Evolutionary conservation across 2,888 invertebrate genomes (phyloP), one percentile per base, ranked within the genome.

Genomic region (Metalampra italica): DNA sequence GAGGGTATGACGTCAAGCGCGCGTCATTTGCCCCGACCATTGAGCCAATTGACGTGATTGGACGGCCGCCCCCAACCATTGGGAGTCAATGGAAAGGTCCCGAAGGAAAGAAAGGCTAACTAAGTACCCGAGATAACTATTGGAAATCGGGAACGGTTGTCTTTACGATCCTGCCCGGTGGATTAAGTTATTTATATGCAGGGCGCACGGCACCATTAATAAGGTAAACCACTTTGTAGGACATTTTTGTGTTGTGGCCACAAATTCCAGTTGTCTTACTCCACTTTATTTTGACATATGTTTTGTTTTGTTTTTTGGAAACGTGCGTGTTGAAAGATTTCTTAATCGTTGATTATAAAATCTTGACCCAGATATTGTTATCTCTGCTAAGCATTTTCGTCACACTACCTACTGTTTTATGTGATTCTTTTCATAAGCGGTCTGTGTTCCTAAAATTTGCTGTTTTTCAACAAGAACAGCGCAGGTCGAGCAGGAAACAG

Each of bases 21-120:
- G 63, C 85, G 85, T 86, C 84, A 86, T 73, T 71, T 67, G 59
- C 60, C 64, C 58, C 60, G 70, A 68, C 78, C 74, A 81, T 83
- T 80, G 77, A 72, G 74, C 68, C 83, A 88, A 88, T 86, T 87
- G 86, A 81, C 82, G 82, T 79, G 82, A 85, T 82, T 81, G 68
- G 63, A 53, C 57, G 47, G 44, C 48, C 50, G 53, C 54, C 54
- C 52, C 46, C 48, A 44, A 42, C 47, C 48, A 34, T 36, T 48
- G 41, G 42, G 42, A 49, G 58, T 60, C 64, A 64, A 62, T 65
- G 60, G 56, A 65, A 68, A 64, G 54, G 57, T 59, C 54, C 50
- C 47, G 52, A 49, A 50, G 49, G 57, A 59, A 62, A 64, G 60
- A 49, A 46, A 47, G 46, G 41, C 41, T 30, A n/a, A 43, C 37